Conservation (phyloP, 2,888 invertebrate species). For the Eugnorisma glareosa region DNA sequence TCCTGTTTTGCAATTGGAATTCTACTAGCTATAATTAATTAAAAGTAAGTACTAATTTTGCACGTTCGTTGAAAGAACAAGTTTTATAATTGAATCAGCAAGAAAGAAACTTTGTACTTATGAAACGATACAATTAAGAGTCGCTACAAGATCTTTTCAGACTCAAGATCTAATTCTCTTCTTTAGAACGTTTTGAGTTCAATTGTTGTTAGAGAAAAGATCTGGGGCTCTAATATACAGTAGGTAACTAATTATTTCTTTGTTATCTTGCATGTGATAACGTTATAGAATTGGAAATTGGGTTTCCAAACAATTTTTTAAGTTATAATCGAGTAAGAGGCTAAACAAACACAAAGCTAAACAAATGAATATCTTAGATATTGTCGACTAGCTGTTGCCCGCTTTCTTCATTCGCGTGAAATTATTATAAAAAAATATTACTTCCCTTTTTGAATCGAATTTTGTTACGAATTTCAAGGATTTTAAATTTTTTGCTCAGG, state of each 20-base stretch:
- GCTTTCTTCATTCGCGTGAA: too few species aligned
- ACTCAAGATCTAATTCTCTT: conserved; percentile 19
- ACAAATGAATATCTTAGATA: background rate
- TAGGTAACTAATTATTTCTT: background rate
- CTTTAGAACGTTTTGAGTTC: conserved; percentile 13
- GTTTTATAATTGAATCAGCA: conserved; percentile 48
- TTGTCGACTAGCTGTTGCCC: too few species aligned
- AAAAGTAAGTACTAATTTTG: conserved; percentile 44
- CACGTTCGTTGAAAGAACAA: conserved; percentile 35
- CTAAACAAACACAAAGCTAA: too few species aligned
- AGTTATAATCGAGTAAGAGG: background rate
- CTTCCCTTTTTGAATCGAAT: too few species aligned
- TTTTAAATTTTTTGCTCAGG: too few species aligned
- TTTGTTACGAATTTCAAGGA: too few species aligned
- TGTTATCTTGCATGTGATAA: background rate
- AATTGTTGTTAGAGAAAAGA: background rate
- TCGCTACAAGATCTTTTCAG: conserved; percentile 26
- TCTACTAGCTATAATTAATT: conserved; percentile 46
- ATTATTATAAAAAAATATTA: too few species aligned
- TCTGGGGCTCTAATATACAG: background rate
- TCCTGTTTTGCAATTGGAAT: conserved; percentile 32
- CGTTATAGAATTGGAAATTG: background rate
- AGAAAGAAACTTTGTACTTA: conserved; percentile 36
- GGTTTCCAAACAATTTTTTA: too few species aligned
- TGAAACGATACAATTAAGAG: conserved; percentile 46